Conservation (phyloP, 2,888 invertebrate species). For the Cantharis rustica region DNA sequence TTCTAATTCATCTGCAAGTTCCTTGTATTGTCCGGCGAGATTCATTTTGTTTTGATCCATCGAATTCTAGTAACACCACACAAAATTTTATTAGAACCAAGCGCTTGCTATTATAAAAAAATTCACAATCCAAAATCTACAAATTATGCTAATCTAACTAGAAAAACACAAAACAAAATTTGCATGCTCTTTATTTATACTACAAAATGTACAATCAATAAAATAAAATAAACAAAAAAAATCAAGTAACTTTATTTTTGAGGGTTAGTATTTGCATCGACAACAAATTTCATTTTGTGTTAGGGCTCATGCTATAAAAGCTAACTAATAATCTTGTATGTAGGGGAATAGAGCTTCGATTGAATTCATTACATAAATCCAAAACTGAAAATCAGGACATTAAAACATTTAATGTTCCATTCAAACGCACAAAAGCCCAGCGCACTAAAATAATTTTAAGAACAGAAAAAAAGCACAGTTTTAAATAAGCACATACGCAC, state of each 20-base stretch:
- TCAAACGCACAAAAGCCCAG: not conserved
- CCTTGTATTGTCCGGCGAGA: slow-evolving; percentile 50
- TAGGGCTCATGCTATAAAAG: slow-evolving; percentile 20
- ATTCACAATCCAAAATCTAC: slow-evolving; percentile 29
- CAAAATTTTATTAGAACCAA: not conserved
- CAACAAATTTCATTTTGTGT: slow-evolving; percentile 43
- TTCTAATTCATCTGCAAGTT: slow-evolving; percentile 49
- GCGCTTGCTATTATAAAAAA: slow-evolving; percentile 29
- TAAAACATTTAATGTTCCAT: not conserved
- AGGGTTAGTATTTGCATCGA: slow-evolving; percentile 14
- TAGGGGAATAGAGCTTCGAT: slow-evolving; percentile 20
- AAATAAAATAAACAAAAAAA: slow-evolving; percentile 7
- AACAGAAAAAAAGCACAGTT: not conserved
- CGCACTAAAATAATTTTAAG: not conserved
- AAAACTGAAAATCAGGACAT: slow-evolving; percentile 25
- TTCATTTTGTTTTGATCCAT: slow-evolving; percentile 46
- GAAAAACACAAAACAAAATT: slow-evolving; percentile 43
- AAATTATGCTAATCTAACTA: slow-evolving; percentile 7
- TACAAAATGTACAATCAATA: not conserved
- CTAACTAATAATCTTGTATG: slow-evolving; percentile 10
- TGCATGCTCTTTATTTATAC: slow-evolving; percentile 45
- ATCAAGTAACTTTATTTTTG: slow-evolving; percentile 1
- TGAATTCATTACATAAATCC: slow-evolving; percentile 22
- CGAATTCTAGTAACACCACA: slow-evolving; percentile 40
- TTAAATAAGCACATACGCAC: not conserved